These are phyloP conservation scores for Sebastes hubbsi DNA, from an alignment of 2,797 vertebrate genomes.

Conservation along the genomic window DNA sequence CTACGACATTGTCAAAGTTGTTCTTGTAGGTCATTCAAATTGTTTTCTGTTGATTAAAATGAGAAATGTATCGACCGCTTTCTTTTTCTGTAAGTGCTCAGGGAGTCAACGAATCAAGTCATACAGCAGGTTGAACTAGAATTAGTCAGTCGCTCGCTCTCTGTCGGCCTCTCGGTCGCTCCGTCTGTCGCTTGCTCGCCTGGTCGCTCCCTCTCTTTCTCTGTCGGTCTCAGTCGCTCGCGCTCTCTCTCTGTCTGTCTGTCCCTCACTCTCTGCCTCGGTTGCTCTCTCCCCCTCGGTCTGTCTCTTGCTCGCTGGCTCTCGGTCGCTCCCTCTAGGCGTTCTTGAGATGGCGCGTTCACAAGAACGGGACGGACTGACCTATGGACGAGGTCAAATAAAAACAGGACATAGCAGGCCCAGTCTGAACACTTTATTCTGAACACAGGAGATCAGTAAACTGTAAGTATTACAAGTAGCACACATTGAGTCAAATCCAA, in stretches of 20 bases:
- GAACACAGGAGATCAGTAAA: conserved; percentile 78
- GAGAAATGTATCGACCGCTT: not conserved
- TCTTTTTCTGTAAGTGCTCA: not conserved
- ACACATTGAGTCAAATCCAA: conserved; percentile 56
- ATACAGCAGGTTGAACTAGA: not conserved
- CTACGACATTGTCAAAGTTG: not conserved
- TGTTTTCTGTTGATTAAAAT: conserved; percentile 47
- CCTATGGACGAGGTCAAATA: not conserved
- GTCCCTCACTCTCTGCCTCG: too few relatives aligned
- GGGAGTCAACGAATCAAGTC: not conserved
- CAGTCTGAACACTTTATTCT: conserved; percentile 83
- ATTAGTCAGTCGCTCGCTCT: not conserved
- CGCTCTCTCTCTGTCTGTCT: too few relatives aligned
- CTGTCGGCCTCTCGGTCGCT: too few relatives aligned
- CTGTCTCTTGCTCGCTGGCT: too few relatives aligned
- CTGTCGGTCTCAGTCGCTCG: too few relatives aligned
- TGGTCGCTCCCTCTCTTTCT: too few relatives aligned
- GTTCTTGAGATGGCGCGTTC: too few relatives aligned
- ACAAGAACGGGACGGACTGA: too few relatives aligned
- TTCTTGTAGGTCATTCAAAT: conserved; percentile 4
- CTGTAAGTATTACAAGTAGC: conserved; percentile 69
- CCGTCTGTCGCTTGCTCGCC: too few relatives aligned
- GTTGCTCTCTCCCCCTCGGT: too few relatives aligned
- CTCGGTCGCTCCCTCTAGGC: too few relatives aligned
- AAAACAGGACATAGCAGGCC: conserved; percentile 13